Evolutionary conservation across 2,113 vertebrate species (phyloP).

Genomic region (Eclectus roratus): DNA sequence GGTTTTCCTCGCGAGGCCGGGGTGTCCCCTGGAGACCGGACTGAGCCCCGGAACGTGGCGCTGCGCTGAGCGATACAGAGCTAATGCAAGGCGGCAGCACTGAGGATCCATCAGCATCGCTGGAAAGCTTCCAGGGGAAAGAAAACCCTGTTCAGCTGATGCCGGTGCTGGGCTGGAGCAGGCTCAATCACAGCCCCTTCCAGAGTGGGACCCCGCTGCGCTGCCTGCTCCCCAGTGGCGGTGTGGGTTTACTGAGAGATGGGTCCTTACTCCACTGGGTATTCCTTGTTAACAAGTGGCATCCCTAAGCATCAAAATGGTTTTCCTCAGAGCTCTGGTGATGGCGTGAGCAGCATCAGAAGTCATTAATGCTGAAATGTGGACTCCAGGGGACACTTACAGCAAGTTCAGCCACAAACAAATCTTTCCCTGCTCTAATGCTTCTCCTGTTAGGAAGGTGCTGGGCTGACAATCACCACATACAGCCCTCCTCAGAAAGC

Average conservation of each 20-base stretch:
- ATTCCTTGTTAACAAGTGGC: neutral
- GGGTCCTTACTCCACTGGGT: neutral
- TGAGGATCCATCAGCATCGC: rapidly evolving
- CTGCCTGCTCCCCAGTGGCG: rapidly evolving
- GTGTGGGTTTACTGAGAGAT: neutral
- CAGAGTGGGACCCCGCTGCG: neutral
- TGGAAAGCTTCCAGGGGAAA: neutral
- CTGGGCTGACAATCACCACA: neutral
- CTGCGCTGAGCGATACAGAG: neutral
- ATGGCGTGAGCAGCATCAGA: neutral
- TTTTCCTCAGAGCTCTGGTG: neutral
- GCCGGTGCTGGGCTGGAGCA: neutral
- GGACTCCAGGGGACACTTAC: neutral
- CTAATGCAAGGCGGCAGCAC: neutral
- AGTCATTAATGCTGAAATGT: neutral
- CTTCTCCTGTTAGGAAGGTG: neutral
- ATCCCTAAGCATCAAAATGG: neutral
- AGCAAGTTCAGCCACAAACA: neutral
- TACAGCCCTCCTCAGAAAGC: neutral
- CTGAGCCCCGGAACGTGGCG: neutral
- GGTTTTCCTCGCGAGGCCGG: neutral
- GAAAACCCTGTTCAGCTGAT: neutral
- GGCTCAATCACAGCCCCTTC: rapidly evolving
- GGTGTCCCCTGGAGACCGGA: neutral
- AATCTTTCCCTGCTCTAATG: neutral